Conservation (phyloP, 2,888 invertebrate genomes). For the Axea sp. region DNA sequence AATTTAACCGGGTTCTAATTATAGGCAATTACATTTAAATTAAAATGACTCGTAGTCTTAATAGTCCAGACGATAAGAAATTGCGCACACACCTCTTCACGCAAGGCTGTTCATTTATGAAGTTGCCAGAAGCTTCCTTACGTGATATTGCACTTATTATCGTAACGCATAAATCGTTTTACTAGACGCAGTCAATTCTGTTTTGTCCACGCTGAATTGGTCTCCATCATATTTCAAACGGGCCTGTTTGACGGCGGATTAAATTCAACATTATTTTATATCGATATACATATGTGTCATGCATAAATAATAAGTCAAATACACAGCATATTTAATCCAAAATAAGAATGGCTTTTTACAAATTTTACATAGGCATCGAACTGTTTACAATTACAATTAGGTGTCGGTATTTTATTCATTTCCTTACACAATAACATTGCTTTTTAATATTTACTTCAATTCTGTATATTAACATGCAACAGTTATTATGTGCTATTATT, state of each 20-base stretch:
- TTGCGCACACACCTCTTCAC: constrained; percentile 39
- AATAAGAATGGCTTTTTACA: too few relatives aligned
- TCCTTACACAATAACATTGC: too few relatives aligned
- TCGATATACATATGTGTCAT: constrained; percentile 24
- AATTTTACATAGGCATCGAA: too few relatives aligned
- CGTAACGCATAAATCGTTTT: constrained; percentile 49
- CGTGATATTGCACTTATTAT: constrained; percentile 53
- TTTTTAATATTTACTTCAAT: too few relatives aligned
- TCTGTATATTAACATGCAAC: too few relatives aligned
- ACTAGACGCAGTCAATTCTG: constrained; percentile 21
- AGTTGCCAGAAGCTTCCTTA: constrained; percentile 54
- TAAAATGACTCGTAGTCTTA: constrained; percentile 37
- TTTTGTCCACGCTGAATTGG: constrained; percentile 30
- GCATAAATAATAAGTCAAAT: too few relatives aligned
- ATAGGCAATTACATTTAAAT: constrained; percentile 34
- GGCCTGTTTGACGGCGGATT: constrained; percentile 33
- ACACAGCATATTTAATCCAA: too few relatives aligned
- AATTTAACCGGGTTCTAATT: constrained; percentile 43
- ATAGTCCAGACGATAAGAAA: constrained; percentile 37
- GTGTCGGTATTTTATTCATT: too few relatives aligned
- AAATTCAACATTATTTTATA: constrained; percentile 19
- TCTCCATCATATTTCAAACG: constrained; percentile 22
- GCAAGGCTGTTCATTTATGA: constrained; percentile 48
- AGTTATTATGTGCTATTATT: too few relatives aligned
- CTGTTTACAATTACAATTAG: too few relatives aligned